Evolutionary conservation across 2,113 vertebrate species (phyloP).

Genomic region (Cathartes aura): DNA sequence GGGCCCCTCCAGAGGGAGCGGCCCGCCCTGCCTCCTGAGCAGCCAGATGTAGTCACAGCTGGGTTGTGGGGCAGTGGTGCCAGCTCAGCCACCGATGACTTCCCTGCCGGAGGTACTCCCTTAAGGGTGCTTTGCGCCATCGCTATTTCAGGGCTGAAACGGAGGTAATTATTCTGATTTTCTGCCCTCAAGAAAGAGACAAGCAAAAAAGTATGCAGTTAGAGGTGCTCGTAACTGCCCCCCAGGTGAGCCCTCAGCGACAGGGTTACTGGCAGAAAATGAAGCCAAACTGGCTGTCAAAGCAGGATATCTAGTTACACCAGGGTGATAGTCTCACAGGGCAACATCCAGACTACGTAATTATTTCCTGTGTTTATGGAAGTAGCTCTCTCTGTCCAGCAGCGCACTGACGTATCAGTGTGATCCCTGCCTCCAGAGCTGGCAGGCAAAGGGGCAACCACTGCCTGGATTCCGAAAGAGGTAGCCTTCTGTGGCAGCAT

Average conservation of each 20-base stretch:
- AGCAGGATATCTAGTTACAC: constrained; percentile 2
- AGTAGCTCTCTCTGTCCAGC: not conserved
- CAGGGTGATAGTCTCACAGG: not conserved
- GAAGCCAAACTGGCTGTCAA: not conserved
- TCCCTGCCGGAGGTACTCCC: not conserved
- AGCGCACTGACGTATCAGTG: accelerated
- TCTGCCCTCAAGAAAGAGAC: not conserved
- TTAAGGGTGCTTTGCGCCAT: not conserved
- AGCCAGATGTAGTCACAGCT: not conserved
- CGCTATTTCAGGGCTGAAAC: not conserved
- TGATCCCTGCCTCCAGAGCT: not conserved
- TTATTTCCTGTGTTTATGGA: not conserved
- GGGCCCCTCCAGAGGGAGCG: accelerated
- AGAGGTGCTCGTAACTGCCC: not conserved
- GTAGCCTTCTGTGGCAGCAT: not conserved
- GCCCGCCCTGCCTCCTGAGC: not conserved
- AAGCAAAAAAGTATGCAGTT: not conserved
- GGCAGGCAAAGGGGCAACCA: accelerated
- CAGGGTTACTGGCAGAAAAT: not conserved
- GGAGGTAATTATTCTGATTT: not conserved
- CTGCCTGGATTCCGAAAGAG: not conserved
- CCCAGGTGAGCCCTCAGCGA: not conserved
- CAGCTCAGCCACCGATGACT: not conserved
- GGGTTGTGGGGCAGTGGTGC: not conserved
- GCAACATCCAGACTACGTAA: not conserved